Conservation (phyloP, 2,888 invertebrate species). For the Epiblema foenella region DNA sequence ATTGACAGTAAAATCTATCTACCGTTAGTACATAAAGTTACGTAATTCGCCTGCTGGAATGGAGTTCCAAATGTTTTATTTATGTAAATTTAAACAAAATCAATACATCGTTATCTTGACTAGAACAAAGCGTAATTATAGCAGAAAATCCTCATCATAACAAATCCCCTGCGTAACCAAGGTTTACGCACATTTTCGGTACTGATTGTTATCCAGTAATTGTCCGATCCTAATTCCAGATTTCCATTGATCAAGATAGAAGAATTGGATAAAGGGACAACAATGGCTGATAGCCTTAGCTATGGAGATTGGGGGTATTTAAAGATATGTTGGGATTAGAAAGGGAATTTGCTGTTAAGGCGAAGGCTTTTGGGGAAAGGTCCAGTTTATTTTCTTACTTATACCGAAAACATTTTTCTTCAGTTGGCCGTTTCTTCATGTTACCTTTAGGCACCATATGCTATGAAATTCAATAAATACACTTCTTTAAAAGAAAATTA, state of each 20-base stretch:
- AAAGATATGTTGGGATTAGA: conserved; percentile 20
- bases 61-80: no score
- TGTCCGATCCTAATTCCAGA: conserved; percentile 39
- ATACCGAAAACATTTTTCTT: neutral
- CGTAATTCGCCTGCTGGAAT: no score
- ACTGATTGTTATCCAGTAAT: conserved; percentile 38
- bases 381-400: neutral
- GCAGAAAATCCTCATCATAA: conserved; percentile 29
- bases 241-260: conserved; percentile 39
- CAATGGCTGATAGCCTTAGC: conserved; percentile 26
- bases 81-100: no score
- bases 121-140: neutral
- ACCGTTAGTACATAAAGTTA: no score
- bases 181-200: conserved; percentile 36
- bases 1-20: no score
- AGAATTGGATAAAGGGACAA: conserved; percentile 22
- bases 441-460: no score
- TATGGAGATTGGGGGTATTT: conserved; percentile 22
- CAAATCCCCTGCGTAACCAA: conserved; percentile 31
- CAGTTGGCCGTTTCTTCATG: neutral
- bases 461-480: no score
- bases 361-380: neutral
- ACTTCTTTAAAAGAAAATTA: no score
- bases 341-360: neutral
- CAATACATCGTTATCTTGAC: no score